phyloP scores from a whole-genome alignment of 2,888 invertebrate genomes.

The Trichogramma evanescens region DNA sequence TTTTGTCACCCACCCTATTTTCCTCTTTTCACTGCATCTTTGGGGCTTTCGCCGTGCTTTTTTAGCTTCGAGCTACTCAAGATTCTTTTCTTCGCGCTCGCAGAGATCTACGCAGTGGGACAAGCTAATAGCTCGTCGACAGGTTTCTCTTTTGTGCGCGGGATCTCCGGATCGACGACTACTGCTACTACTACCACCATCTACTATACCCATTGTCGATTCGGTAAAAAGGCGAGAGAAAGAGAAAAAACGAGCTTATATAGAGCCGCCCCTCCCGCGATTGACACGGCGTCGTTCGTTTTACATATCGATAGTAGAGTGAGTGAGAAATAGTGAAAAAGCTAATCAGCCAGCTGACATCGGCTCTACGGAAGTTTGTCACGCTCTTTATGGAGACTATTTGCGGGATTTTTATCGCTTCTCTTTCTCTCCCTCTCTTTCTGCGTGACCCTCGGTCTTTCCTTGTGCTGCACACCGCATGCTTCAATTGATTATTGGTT shows the following conservation, averaged over 20 bases:
- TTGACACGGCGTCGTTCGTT: neutral
- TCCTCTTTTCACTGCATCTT: neutral
- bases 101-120: neutral
- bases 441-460: neutral
- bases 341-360: constrained; percentile 1
- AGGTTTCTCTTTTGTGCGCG: neutral
- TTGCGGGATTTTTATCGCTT: neutral
- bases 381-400: neutral
- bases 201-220: neutral
- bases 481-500: too few relatives aligned
- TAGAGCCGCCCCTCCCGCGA: neutral
- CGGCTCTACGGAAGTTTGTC: constrained; percentile 1
- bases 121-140: constrained; percentile 5
- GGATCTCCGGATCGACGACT: neutral
- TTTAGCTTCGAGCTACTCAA: neutral
- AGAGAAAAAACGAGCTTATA: neutral
- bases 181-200: neutral
- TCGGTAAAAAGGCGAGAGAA: neutral
- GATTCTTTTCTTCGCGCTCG: neutral
- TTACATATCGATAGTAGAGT: neutral
- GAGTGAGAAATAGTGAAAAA: neutral
- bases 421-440: neutral
- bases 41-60: neutral
- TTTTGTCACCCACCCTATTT: constrained; percentile 1
- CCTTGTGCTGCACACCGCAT: neutral